These are phyloP conservation scores for Prunella strophiata DNA, from an alignment of 2,797 vertebrate genomes.

Conservation along the genomic window DNA sequence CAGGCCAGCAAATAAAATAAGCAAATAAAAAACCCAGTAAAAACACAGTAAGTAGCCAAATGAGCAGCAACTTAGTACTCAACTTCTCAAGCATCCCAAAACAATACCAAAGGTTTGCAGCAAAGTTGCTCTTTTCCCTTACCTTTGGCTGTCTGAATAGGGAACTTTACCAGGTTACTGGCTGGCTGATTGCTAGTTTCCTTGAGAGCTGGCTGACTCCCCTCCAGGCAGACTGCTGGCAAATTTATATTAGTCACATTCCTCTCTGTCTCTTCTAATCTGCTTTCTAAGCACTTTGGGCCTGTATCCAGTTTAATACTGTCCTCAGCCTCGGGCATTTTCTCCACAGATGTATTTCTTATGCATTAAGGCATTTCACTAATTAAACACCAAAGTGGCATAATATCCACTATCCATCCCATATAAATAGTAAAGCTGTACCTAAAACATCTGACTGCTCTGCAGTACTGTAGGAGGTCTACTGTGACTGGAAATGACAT, in stretches of 20 bases:
- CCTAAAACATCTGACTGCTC: not conserved
- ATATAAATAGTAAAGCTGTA: not conserved
- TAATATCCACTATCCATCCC: not conserved
- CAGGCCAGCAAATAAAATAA: conserved; percentile 57
- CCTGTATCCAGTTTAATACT: not conserved
- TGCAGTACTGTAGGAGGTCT: not conserved
- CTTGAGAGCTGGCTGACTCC: conserved; percentile 45
- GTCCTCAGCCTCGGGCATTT: not conserved
- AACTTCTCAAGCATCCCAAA: conserved; percentile 41
- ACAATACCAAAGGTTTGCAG: conserved; percentile 46
- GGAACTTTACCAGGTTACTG: conserved; percentile 45
- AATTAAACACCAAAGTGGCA: not conserved
- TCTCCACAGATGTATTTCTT: not conserved
- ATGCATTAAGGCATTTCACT: not conserved
- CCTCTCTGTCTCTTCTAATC: conserved; percentile 5
- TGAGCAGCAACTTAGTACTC: conserved; percentile 18
- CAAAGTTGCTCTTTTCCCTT: conserved; percentile 34
- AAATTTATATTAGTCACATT: conserved; percentile 49
- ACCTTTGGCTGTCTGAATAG: conserved; percentile 56
- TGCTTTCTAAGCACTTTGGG: not conserved
- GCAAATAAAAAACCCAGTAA: not conserved
- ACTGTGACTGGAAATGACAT: not conserved
- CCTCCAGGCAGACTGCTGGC: conserved; percentile 64
- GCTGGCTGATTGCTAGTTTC: conserved; percentile 56
- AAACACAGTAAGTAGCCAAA: conserved; percentile 35